Base-by-base conservation (phyloP, 2,797 vertebrate genomes). In the Sebastiscus albofasciatus region DNA sequence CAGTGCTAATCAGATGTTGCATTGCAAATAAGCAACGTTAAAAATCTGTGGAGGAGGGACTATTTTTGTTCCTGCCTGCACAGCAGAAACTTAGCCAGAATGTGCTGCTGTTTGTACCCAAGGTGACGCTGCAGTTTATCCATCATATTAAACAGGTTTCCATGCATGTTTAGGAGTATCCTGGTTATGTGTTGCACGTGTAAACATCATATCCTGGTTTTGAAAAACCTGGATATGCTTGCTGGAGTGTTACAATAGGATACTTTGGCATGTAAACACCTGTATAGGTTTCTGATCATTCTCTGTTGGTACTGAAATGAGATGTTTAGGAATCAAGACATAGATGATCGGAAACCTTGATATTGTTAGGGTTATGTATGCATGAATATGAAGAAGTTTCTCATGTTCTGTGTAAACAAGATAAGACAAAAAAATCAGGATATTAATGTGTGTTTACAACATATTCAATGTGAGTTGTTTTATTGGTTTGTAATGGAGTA, bases 1-100 rank as follows among this genome's bases (percentile, higher is more conserved):
- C n/a, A 52, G 56, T 54, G 29, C 1, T 61, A 62, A 82, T 62
- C 39, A 76, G 68, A 58, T 67, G 55, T 12, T 83, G 18, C 54
- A 36, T 62, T 76, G 20, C 54, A 75, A 62, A 58, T 70, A n/a
- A 67, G 11, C 24, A 65, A 9, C 3, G 2, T n/a, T 22, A 0
- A 33, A 49, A 72, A 34, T 10, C 16, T 68, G 31, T 77, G 18
- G 10, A 79, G 26, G 14, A 0, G 24, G 54, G 24, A 64, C 24
- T 7, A 6, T 55, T 56, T 26, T 78, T 65, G 16, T 49, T 49
- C 46, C 46, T 56, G 22, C 3, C 10, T 71, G 31, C 49, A 61
- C 49, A 68, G 67, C 31, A 67, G 12, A 75, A 58, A 4, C 5
- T 0, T 10, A 20, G 46, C 18, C 18, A 22, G 11, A 46, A 59